Evolutionary conservation across 2,888 invertebrate species (phyloP).

Genomic region (Apocheima hispidaria): DNA sequence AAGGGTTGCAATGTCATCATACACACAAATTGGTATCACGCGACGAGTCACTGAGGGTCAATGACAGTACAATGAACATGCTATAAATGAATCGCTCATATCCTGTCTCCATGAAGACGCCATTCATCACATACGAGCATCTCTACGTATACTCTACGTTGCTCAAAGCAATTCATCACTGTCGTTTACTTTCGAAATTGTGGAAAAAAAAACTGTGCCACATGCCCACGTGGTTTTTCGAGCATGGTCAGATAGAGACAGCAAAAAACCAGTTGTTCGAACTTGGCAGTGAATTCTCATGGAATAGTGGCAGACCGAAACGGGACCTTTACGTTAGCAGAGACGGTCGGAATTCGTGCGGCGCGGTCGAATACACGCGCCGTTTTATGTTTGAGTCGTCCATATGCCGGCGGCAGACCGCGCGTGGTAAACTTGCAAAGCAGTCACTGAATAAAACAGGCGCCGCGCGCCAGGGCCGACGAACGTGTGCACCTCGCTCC

Average conservation of each 20-base stretch:
- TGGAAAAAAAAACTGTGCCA: constrained; percentile 60
- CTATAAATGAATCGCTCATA: constrained; percentile 71
- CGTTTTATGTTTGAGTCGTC: constrained; percentile 61
- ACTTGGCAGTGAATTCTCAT: constrained; percentile 78
- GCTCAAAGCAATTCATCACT: constrained; percentile 43
- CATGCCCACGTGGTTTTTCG: constrained; percentile 66
- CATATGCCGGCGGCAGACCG: constrained; percentile 65
- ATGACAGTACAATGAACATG: constrained; percentile 64
- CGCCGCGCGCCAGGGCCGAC: constrained; percentile 54
- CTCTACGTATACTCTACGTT: constrained; percentile 44
- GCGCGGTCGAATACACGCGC: constrained; percentile 48
- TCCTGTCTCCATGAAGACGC: constrained; percentile 64
- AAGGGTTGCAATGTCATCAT: constrained; percentile 25
- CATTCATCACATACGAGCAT: constrained; percentile 52
- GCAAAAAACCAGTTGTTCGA: constrained; percentile 75
- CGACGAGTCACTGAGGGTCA: constrained; percentile 59
- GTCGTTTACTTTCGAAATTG: constrained; percentile 33
- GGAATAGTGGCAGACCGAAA: constrained; percentile 30
- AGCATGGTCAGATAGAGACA: constrained; percentile 63
- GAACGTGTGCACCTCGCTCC: constrained; percentile 61
- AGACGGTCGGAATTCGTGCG: constrained; percentile 47
- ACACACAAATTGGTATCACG: constrained; percentile 47
- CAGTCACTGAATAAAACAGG: constrained; percentile 71
- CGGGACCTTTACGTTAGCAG: constrained; percentile 42
- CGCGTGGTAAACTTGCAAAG: constrained; percentile 70